phyloP scores from a whole-genome alignment of 2,888 invertebrate species.

The Schizotus pectinicornis region DNA sequence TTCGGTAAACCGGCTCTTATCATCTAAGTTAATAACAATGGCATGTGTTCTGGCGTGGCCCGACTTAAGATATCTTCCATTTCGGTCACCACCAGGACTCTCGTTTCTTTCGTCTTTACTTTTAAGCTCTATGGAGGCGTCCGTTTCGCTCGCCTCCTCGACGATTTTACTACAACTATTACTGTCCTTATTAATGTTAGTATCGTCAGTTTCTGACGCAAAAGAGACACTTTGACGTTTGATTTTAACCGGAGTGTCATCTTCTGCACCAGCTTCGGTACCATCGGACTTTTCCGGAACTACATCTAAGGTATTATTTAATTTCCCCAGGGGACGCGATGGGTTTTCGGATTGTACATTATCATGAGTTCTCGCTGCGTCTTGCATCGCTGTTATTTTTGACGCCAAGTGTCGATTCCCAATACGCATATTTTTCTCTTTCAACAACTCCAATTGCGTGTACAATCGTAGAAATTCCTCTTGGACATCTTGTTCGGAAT shows the following conservation, averaged over 20 bases:
- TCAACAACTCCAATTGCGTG: constrained; percentile 79
- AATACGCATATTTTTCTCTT: constrained; percentile 77
- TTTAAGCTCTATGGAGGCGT: constrained; percentile 39
- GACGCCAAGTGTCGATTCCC: constrained; percentile 76
- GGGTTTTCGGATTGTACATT: constrained; percentile 56
- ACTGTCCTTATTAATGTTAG: constrained; percentile 28
- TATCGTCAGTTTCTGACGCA: constrained; percentile 54
- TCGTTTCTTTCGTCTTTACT: constrained; percentile 45
- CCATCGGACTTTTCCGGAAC: constrained; percentile 56
- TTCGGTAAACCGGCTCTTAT: constrained; percentile 81
- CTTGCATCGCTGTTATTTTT: constrained; percentile 82
- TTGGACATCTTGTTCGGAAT: constrained; percentile 64
- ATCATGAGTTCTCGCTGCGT: constrained; percentile 71
- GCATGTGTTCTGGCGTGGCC: constrained; percentile 76
- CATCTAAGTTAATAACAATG: constrained; percentile 81
- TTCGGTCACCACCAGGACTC: constrained; percentile 46
- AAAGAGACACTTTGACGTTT: constrained; percentile 60
- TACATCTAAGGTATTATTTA: constrained; percentile 56
- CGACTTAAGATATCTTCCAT: constrained; percentile 59
- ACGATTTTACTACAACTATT: constrained; percentile 27
- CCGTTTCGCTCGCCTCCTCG: constrained; percentile 26
- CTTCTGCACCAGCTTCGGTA: constrained; percentile 57
- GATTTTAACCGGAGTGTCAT: constrained; percentile 43
- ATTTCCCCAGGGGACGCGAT: constrained; percentile 52
- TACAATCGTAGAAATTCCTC: constrained; percentile 84